phyloP scores from a whole-genome alignment of 2,113 vertebrate genomes.

The Bubalus kerabau region DNA sequence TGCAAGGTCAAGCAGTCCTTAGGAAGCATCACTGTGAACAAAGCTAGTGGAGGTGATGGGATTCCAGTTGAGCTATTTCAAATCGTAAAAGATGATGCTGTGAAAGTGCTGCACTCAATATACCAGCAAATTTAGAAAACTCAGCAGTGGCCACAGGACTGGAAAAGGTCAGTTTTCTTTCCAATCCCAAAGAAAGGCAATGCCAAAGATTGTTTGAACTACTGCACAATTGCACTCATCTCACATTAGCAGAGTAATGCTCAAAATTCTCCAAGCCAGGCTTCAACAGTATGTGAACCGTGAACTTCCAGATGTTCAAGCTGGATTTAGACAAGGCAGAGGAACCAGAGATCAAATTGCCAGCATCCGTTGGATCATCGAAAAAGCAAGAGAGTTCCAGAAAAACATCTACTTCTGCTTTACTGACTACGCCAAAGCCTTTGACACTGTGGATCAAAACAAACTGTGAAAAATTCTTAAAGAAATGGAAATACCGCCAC shows the following conservation, averaged over 20 bases:
- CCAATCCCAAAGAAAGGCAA: neutral
- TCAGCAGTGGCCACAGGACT: neutral
- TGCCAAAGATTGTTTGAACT: neutral
- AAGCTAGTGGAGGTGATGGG: neutral
- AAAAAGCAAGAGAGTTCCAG: neutral
- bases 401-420: neutral
- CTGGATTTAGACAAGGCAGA: neutral
- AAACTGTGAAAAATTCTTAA: neutral
- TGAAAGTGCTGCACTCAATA: neutral
- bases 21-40: neutral
- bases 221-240: neutral
- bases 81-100: neutral
- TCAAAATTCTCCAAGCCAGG: neutral
- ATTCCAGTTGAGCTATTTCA: neutral
- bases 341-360: neutral
- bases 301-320: neutral
- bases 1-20: neutral
- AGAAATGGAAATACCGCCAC: neutral
- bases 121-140: neutral
- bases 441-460: neutral
- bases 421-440: neutral
- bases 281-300: rapidly evolving
- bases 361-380: neutral
- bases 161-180: neutral
- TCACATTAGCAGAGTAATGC: neutral